Percentiles rank a stretch among this genome's conserved stretches.
These are phyloP conservation scores for Eidolon dupreanum DNA, from an alignment of 2,797 vertebrate species.

Conservation along the genomic window DNA sequence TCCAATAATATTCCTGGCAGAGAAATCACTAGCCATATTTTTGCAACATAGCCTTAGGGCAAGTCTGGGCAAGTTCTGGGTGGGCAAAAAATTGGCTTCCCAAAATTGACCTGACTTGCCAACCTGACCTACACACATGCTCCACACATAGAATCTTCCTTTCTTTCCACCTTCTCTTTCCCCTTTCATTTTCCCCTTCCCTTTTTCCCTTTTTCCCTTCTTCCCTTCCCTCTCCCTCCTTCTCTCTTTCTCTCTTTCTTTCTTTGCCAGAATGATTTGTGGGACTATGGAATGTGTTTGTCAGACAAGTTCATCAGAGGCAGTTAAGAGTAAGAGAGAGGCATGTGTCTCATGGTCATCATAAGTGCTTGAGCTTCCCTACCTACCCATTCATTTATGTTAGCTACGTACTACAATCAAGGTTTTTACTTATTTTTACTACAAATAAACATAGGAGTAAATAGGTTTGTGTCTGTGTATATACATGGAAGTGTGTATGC, in stretches of 20 bases:
- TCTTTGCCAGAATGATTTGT: constrained; percentile 11
- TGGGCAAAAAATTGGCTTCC: constrained; percentile 17
- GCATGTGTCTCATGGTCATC: background rate
- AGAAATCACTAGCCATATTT: constrained; percentile 21
- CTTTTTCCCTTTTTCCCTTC: background rate
- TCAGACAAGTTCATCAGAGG: constrained; percentile 27
- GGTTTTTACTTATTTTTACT: constrained; percentile 3
- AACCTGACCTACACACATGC: background rate
- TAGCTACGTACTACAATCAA: constrained; percentile 48
- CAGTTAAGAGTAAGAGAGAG: background rate
- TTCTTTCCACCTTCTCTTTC: background rate
- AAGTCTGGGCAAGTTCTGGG: constrained; percentile 36
- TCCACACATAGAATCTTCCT: background rate
- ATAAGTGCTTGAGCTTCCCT: background rate
- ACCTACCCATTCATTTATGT: constrained; percentile 25
- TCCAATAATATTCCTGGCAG: constrained; percentile 63
- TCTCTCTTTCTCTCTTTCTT: background rate
- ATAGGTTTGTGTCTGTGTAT: background rate
- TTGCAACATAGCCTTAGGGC: constrained; percentile 40
- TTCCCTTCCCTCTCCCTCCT: no score
- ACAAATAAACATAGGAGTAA: background rate
- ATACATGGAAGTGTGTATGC: background rate
- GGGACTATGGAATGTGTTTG: constrained; percentile 27
- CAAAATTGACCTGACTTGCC: constrained; percentile 37
- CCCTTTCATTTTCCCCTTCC: background rate